A percentile compares a stretch with the other conserved stretches of the same genome.
Conservation (phyloP, 2,888 invertebrate genomes). For the Latrodectus hesperus region DNA sequence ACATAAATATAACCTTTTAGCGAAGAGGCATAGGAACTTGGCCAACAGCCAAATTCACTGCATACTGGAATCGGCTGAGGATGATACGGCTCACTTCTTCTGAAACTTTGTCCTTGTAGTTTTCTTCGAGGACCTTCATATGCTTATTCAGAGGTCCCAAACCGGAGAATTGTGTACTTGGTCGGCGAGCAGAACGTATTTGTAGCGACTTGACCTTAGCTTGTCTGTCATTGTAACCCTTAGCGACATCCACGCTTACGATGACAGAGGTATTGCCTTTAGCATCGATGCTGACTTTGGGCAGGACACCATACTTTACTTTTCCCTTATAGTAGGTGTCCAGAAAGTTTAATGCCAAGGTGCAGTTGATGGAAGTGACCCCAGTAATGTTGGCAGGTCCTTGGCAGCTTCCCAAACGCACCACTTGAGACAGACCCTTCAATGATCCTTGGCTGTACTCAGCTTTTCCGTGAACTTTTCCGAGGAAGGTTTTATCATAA, state of each 20-base stretch:
- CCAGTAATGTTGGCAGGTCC: slow-evolving; percentile 25
- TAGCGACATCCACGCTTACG: slow-evolving; percentile 17
- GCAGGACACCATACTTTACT: slow-evolving; percentile 51
- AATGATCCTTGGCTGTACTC: slow-evolving; percentile 47
- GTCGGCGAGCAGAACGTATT: slow-evolving; percentile 16
- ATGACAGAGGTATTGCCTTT: slow-evolving; percentile 26
- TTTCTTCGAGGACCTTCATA: slow-evolving; percentile 44
- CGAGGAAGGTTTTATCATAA: slow-evolving; percentile 43
- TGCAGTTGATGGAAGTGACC: slow-evolving; percentile 44
- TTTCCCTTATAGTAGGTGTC: slow-evolving; percentile 41
- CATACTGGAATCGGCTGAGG: slow-evolving; percentile 27
- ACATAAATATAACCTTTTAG: slow-evolving; percentile 8
- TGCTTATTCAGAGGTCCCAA: slow-evolving; percentile 60
- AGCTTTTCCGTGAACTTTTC: slow-evolving; percentile 54
- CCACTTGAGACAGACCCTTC: slow-evolving; percentile 29
- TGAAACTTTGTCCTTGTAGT: slow-evolving; percentile 18
- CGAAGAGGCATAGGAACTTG: slow-evolving; percentile 51
- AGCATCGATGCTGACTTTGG: slow-evolving; percentile 37
- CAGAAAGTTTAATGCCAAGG: slow-evolving; percentile 36
- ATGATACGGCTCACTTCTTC: slow-evolving; percentile 19
- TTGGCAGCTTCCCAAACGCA: slow-evolving; percentile 22
- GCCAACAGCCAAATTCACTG: slow-evolving; percentile 35
- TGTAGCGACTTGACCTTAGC: not conserved
- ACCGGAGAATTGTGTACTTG: slow-evolving; percentile 40
- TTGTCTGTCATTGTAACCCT: not conserved